Base-by-base conservation (phyloP, 2,888 invertebrate species). In the Polydrusus tereticollis region DNA sequence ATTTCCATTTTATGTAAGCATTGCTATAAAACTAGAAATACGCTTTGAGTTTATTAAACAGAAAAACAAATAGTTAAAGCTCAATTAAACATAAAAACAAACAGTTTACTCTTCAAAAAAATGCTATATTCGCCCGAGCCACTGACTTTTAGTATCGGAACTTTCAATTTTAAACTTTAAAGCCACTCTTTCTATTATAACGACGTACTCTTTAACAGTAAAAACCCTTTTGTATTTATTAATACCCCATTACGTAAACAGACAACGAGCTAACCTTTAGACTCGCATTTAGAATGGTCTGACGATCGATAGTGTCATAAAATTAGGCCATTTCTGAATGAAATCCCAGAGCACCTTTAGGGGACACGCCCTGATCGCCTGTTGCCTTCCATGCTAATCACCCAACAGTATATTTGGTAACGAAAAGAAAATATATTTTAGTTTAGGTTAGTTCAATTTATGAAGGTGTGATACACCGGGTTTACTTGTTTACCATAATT, bases 261-360 rank as follows among this genome's bases (percentile, higher is more conserved):
- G 52, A 52, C 26, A 52, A 52, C 26, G 12, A 26, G 26, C 7
- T 52, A 29, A 52, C 52, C 52, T 52, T 52, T 52, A n/a, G 20
- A 29, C 26, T 52, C 26, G 29, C 26, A 52, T 52, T 52, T 52
- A 26, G 52, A 52, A 52, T 52, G 29, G 26, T 1, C n/a, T 52
- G 14, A 14, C 29, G 52, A 29, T 52, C 52, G 29, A 52, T 52
- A 52, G 29, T 29, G 52, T 52, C 52, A 52, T 52, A 52, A 52
- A 52, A 52, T 52, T 52, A 52, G 52, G 52, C 52, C 52, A 52
- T 26, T 52, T 52, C 52, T 52, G 52, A 52, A 52, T 52, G 29
- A 52, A 52, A 29, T 29, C 26, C n/a, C 29, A 16, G 10, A 52
- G 52, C 26, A 52, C 26, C 52, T 52, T 50, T 29, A 29, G 8